phyloP scores from a whole-genome alignment of 2,888 invertebrate species.

The Sinohyriopsis cumingii region DNA sequence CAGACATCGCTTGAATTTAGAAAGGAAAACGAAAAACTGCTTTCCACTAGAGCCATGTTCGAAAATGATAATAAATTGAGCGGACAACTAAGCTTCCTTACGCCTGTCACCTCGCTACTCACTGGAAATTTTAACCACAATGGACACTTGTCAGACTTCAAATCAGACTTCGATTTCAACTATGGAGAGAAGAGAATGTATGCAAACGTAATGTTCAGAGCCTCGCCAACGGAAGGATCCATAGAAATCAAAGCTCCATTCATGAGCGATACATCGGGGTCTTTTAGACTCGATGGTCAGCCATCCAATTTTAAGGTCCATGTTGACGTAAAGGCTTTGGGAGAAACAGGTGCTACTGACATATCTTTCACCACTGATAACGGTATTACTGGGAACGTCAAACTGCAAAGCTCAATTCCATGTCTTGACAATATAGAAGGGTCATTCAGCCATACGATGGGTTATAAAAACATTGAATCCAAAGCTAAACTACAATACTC shows the following conservation, averaged over 20 bases:
- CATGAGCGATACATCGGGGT: constrained; percentile 8
- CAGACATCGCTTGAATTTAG: constrained; percentile 6
- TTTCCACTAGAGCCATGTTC: no score
- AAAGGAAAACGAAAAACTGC: constrained; percentile 4
- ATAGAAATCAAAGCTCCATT: constrained; percentile 9
- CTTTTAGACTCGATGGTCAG: constrained; percentile 7
- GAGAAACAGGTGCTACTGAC: no score
- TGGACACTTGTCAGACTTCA: not conserved
- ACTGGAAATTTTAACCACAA: no score
- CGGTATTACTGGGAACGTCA: no score
- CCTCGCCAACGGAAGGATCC: not conserved
- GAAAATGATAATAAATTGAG: no score
- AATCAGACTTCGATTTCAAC: constrained; percentile 7
- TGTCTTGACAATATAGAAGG: no score
- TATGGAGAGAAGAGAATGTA: not conserved
- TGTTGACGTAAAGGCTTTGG: not conserved
- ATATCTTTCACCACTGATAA: no score
- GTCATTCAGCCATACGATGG: no score
- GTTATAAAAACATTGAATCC: not conserved
- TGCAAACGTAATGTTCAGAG: no score
- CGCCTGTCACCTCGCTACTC: no score
- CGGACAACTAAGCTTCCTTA: no score
- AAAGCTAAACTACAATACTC: not conserved
- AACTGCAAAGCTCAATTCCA: no score
- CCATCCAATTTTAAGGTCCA: constrained; percentile 2